Base-by-base conservation (phyloP, 2,888 invertebrate species). In the Ferrisia virgata region DNA sequence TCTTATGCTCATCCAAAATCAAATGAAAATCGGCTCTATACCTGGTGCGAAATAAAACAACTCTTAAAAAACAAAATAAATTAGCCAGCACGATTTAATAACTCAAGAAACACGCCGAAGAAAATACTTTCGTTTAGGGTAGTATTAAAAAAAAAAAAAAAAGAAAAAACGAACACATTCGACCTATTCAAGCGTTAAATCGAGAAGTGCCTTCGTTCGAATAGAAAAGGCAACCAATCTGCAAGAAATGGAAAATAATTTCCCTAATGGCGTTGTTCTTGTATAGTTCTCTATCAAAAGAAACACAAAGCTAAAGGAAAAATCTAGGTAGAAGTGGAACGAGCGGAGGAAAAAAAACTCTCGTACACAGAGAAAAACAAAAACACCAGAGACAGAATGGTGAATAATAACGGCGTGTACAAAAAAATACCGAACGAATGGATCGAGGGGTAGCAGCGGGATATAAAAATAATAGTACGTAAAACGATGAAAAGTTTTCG, bases 131-230 rank as follows among this genome's bases (percentile, higher is more conserved):
- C 13, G 9, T 22, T 2, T 4, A 22, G 53, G 53, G 53, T 0
- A 36, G 5, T 6, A 36, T 6, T 36, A 36, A 36, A 36, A 36
- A 36, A 36, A 18, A 53, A 53, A 53, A 53, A 53, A 13, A 6
- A 39, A 40, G 36, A 22, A 39, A 22, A 22, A 79, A 11, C 4
- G 53, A 80, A 47, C 47, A 43, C 40, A 40, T 80, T 47, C 80
- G 31, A 80, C 31, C 53, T 53, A 80, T 80, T 80, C 47, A 33
- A 80, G 80, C 80, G 53, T 80, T 80, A 80, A 80, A 80, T 80
- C 47, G 47, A 80, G 43, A 80, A 80, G 28, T 80, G 80, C 53
- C 80, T 80, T 47, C 79, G 43, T 79, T 79, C 53, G 72, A 76
- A 76, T 36, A 76, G 72, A 76, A 76, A 76, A 76, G 33, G 33